Conservation (phyloP, 1,140 invertebrate genomes). For the Copidosoma floridanum region DNA sequence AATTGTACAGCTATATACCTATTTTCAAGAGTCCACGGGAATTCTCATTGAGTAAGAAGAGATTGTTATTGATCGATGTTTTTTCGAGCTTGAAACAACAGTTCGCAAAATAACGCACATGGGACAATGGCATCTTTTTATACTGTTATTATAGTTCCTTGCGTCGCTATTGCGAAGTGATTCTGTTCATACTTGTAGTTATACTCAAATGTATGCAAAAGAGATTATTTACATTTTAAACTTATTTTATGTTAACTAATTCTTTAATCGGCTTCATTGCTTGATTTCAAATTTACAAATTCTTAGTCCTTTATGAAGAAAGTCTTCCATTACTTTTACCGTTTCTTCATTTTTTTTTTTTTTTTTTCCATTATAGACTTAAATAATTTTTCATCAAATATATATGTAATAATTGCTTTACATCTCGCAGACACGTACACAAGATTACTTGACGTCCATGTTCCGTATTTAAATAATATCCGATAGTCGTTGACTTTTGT, state of each 20-base stretch:
- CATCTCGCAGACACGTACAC: too few species aligned
- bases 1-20: constrained; percentile 25
- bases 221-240: constrained; percentile 13
- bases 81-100: constrained; percentile 37
- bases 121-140: constrained; percentile 45
- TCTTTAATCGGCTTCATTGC: not conserved
- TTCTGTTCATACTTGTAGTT: constrained; percentile 32
- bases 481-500: constrained; percentile 10
- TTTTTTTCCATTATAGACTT: not conserved
- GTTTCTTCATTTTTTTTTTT: not conserved
- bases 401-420: too few species aligned
- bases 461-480: not conserved
- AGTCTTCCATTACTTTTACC: constrained; percentile 17
- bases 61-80: constrained; percentile 33
- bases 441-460: not conserved
- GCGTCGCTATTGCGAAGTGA: constrained; percentile 38
- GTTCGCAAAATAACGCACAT: constrained; percentile 33
- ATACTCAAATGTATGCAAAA: constrained; percentile 4
- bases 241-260: not conserved
- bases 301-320: too few species aligned
- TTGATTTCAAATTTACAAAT: constrained; percentile 1
- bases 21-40: constrained; percentile 16
- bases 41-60: constrained; percentile 31
- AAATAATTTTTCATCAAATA: too few species aligned
- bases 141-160: constrained; percentile 48